Conservation (phyloP, 2,113 vertebrate species). For the Macrotus californicus region DNA sequence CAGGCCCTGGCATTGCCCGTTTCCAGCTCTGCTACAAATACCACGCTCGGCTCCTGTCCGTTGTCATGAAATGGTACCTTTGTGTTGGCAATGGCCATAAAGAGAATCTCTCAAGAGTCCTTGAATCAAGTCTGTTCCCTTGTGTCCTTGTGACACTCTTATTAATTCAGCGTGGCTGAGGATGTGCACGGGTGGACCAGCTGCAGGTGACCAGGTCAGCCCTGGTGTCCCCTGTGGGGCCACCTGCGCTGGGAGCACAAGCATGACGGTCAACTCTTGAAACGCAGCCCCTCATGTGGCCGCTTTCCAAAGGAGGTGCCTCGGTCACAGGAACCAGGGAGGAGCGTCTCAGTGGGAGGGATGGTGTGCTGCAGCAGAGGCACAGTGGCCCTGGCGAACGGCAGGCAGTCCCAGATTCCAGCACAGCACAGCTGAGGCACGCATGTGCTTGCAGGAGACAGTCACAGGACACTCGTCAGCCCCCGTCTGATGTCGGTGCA, state of each 20-base stretch:
- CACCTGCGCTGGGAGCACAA: accelerated
- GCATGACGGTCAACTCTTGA: neutral
- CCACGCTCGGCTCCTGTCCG: neutral
- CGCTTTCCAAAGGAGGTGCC: neutral
- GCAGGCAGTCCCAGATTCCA: neutral
- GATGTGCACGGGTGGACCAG: accelerated
- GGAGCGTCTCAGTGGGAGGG: accelerated
- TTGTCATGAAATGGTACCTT: neutral
- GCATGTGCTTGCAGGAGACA: accelerated
- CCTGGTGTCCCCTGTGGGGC: accelerated
- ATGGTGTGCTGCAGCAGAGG: neutral
- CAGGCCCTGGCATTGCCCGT: accelerated
- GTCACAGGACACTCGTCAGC: accelerated
- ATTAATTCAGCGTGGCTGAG: neutral
- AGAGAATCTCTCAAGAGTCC: neutral
- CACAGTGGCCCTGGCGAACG: neutral
- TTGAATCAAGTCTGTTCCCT: accelerated
- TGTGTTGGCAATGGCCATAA: accelerated
- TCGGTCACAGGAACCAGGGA: neutral
- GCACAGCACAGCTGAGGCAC: accelerated
- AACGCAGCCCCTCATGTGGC: accelerated
- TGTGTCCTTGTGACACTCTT: neutral
- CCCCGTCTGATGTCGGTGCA: accelerated
- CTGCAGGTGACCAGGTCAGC: accelerated
- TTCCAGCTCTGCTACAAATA: neutral